Conservation (phyloP, 1,140 invertebrate genomes). For the Drosophila albomicans region DNA sequence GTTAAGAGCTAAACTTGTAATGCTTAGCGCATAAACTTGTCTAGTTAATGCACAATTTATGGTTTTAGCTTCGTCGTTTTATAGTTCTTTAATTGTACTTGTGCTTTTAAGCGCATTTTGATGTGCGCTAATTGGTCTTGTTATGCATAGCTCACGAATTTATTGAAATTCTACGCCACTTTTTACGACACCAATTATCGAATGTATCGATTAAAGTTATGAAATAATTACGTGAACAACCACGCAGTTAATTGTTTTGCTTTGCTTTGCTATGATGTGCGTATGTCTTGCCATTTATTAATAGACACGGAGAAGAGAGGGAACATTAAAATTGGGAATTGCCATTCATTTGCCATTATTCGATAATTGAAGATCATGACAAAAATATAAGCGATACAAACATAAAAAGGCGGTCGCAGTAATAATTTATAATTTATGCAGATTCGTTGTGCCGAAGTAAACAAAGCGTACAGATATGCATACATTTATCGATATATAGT, state of each 20-base stretch:
- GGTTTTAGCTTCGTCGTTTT: not conserved
- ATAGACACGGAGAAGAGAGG: not conserved
- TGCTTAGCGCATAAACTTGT: not conserved
- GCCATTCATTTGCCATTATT: not conserved
- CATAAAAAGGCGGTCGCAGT: not conserved
- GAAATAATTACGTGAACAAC: no score
- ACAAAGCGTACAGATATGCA: constrained; percentile 20
- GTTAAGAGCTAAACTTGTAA: not conserved
- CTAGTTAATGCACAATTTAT: not conserved
- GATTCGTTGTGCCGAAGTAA: constrained; percentile 2
- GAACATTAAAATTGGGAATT: not conserved
- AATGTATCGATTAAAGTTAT: not conserved
- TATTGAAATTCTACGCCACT: not conserved
- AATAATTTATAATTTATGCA: constrained; percentile 24
- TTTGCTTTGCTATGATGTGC: no score
- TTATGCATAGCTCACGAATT: not conserved
- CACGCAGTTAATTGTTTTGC: no score
- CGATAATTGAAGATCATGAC: not conserved
- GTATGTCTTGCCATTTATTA: not conserved
- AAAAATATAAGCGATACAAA: not conserved
- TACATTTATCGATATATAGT: constrained; percentile 8
- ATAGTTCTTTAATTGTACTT: not conserved
- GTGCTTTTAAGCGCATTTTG: not conserved
- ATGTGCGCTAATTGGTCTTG: not conserved
- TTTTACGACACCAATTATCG: not conserved